Conservation (phyloP, 2,797 vertebrate species). For the Artibeus jamaicensis region DNA sequence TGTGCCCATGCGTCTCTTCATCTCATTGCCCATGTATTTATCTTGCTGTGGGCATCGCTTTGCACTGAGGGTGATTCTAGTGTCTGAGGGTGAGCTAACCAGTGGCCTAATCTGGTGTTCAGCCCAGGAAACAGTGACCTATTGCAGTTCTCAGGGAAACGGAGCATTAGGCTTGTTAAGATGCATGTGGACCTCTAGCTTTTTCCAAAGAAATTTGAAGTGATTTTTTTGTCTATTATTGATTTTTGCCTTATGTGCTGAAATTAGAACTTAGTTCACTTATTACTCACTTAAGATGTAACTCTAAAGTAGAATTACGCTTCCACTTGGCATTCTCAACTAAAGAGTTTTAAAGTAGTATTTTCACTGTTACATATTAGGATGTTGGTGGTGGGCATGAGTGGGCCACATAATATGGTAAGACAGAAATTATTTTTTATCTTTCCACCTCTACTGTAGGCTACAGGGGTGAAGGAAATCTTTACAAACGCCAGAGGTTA, state of each 20-base stretch:
- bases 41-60: background rate
- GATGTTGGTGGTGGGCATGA: background rate
- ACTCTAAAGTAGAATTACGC: background rate
- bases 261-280: slow-evolving; percentile 25
- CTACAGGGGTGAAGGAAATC: background rate
- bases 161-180: background rate
- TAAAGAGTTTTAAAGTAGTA: background rate
- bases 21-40: background rate
- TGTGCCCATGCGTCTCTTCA: background rate
- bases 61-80: background rate
- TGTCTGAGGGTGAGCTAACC: background rate
- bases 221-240: background rate
- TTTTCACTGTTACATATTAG: slow-evolving; percentile 12
- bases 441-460: background rate
- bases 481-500: background rate
- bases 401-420: background rate
- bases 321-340: background rate
- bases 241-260: background rate
- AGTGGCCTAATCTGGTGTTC: background rate
- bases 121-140: background rate
- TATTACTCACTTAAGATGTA: background rate
- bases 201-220: slow-evolving; percentile 27
- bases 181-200: background rate
- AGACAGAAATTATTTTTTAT: background rate
- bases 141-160: background rate